phyloP scores from a whole-genome alignment of 2,888 invertebrate species.

The Leptopilina syphax region DNA sequence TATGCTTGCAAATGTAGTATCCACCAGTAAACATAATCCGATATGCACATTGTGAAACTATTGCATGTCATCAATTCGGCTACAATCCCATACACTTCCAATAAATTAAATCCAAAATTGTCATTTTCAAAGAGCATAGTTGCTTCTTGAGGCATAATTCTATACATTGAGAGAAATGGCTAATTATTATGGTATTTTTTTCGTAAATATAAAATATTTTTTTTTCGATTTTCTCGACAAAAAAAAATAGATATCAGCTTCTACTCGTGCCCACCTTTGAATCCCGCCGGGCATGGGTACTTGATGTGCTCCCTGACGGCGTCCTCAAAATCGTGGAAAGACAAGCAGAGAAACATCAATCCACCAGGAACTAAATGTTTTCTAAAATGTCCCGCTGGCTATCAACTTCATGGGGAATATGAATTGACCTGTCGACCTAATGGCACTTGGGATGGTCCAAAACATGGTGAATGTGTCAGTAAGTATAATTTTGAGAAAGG shows the following conservation, averaged over 20 bases:
- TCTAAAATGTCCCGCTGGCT: constrained; percentile 77
- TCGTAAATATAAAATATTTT: no score
- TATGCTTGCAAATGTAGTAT: constrained; percentile 30
- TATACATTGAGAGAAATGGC: no score
- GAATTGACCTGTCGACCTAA: constrained; percentile 75
- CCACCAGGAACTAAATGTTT: constrained; percentile 78
- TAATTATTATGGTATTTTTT: no score
- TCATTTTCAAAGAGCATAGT: background rate
- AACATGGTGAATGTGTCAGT: constrained; percentile 77
- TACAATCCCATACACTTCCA: background rate
- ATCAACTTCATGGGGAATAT: constrained; percentile 76
- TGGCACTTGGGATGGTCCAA: constrained; percentile 77
- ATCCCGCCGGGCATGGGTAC: constrained; percentile 77
- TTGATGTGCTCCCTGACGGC: constrained; percentile 75
- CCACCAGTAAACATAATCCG: constrained; percentile 5
- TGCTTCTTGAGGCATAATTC: no score
- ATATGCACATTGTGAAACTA: constrained; percentile 1
- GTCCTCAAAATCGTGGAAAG: constrained; percentile 64
- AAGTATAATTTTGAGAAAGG: constrained; percentile 60
- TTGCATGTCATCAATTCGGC: constrained; percentile 1
- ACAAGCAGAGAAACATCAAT: constrained; percentile 66
- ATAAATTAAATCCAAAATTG: background rate
- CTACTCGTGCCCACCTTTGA: constrained; percentile 75
- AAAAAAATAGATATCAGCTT: constrained; percentile 64
- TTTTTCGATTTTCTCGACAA: no score